Base-by-base conservation (phyloP, 2,888 invertebrate species). In the Nasonia oneida region DNA sequence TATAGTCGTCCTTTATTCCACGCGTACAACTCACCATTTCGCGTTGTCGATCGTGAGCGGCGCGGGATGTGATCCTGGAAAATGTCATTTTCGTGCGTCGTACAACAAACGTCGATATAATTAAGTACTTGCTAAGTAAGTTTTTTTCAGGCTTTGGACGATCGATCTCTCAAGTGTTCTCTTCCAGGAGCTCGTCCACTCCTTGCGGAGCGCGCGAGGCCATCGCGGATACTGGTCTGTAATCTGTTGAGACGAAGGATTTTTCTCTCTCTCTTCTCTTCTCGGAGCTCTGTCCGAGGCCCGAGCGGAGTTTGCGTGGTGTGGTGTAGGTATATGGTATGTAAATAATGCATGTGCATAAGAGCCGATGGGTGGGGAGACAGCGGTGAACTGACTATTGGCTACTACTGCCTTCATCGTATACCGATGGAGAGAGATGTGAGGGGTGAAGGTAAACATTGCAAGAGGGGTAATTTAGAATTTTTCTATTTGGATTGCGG, bases 171-270 rank as follows among this genome's bases (percentile, higher is more conserved):
- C 23, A 53, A 18, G 4, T 53, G 15, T 15, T 18, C 53, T 53
- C 53, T 6, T 53, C 29, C 33, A 12, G 67, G 33, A 67, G 67
- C 67, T 29, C 12, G 15, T 29, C 67, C 15, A 33, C 67, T 67
- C 33, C 67, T 33, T 29, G 29, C 67, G 42, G 42, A 73, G 42
- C 42, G 73, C 39, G 73, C 73, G 73, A 73, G 73, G 73, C 73
- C 73, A 73, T 73, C 73, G 73, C 73, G 15, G n/a, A 15, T 37
- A 18, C 42, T 39, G 33, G 12, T 29, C 67, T 29, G 64, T 14
- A 14, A 2, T 10, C 50, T 29, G 29, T 29, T 14, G 53, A 29
- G 64, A 0, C 2, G 67, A 5, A 61, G 57, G 8, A 67, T 67
- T 29, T 67, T 67, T 67, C 57, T 57, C 57, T 15, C 47, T 61